Conservation (phyloP, 2,113 vertebrate genomes). For the Myanophis thanlyinensis region DNA sequence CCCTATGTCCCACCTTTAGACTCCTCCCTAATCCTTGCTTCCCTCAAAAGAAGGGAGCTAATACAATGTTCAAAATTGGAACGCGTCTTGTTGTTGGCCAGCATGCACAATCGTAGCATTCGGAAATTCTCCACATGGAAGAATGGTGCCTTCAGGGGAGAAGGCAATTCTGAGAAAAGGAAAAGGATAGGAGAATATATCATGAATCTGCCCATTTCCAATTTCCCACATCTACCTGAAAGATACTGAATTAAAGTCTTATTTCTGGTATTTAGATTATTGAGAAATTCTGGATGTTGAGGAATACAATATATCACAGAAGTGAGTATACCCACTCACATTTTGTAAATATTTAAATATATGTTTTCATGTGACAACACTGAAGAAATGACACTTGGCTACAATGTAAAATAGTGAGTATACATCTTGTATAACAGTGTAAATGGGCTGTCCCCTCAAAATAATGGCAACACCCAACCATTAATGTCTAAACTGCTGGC, state of each 20-base stretch:
- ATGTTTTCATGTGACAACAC: too few relatives aligned
- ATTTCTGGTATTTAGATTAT: background rate
- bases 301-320: too few relatives aligned
- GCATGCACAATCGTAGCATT: background rate
- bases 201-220: background rate
- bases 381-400: too few relatives aligned
- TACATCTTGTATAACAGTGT: too few relatives aligned
- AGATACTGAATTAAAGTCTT: background rate
- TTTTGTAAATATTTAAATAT: too few relatives aligned
- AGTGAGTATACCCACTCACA: too few relatives aligned
- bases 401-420: too few relatives aligned
- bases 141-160: background rate
- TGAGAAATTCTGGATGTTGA: background rate
- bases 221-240: background rate
- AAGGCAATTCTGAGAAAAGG: background rate
- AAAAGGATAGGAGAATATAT: background rate
- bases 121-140: background rate
- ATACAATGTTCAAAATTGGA: background rate
- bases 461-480: too few relatives aligned
- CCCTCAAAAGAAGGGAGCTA: background rate
- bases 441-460: too few relatives aligned
- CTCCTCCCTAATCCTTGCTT: background rate
- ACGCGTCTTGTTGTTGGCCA: background rate
- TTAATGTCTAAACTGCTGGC: too few relatives aligned
- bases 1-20: background rate